Evolutionary conservation across 2,113 vertebrate genomes (phyloP).

Genomic region (Etia nguti): DNA sequence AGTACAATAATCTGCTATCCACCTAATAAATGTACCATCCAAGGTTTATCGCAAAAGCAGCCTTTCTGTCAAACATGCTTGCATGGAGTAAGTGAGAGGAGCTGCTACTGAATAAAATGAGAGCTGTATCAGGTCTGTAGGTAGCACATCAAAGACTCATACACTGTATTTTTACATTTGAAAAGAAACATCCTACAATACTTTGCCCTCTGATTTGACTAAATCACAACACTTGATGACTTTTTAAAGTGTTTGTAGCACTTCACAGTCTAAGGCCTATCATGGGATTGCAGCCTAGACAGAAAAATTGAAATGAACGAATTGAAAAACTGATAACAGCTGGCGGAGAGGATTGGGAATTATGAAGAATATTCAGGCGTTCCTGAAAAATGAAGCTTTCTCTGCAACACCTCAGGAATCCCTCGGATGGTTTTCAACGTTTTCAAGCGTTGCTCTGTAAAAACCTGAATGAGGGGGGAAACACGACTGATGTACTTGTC

Average conservation of each 20-base stretch:
- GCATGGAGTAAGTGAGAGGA: neutral
- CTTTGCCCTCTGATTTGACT: neutral
- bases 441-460: neutral
- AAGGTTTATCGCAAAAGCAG: neutral
- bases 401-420: neutral
- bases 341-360: constrained; percentile 8
- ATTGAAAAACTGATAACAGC: constrained; percentile 8
- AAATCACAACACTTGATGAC: constrained; percentile 6
- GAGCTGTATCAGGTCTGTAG: neutral
- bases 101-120: neutral
- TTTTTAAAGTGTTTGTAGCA: neutral
- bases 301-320: neutral
- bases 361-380: neutral
- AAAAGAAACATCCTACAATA: neutral
- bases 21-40: neutral
- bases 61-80: neutral
- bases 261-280: neutral
- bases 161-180: neutral
- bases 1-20: neutral
- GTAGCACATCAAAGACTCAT: neutral
- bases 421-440: constrained; percentile 17
- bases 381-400: neutral
- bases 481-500: neutral
- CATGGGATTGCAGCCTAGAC: neutral
- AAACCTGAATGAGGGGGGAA: neutral